Percentiles rank a stretch among this genome's conserved stretches.
phyloP scores from a whole-genome alignment of 2,888 invertebrate genomes.

The Blastobasis adustella region DNA sequence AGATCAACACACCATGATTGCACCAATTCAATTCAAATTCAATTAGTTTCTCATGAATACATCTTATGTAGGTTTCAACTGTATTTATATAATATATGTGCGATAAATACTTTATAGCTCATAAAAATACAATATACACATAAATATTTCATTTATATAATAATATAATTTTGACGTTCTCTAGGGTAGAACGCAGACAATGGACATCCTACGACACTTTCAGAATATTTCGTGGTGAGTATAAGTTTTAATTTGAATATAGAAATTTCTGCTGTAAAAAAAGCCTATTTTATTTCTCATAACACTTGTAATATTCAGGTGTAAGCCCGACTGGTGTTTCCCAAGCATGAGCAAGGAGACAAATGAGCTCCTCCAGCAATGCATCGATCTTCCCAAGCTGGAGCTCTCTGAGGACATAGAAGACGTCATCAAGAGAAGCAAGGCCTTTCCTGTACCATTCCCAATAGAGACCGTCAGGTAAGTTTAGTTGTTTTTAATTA shows the following conservation, averaged over 20 bases:
- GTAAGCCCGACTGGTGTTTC: slow-evolving; percentile 65
- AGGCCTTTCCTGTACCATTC: slow-evolving; percentile 45
- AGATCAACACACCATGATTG: no score
- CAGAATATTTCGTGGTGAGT: slow-evolving; percentile 49
- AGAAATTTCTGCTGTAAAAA: no score
- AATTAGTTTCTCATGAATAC: no score
- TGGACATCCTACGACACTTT: slow-evolving; percentile 47
- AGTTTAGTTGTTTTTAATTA: no score
- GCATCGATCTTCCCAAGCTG: slow-evolving; percentile 31
- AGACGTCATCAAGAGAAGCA: slow-evolving; percentile 42
- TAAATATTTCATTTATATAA: neutral
- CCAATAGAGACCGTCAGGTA: slow-evolving; percentile 51
- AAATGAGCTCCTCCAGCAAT: slow-evolving; percentile 51
- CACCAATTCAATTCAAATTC: no score
- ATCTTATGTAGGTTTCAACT: no score
- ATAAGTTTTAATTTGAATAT: no score
- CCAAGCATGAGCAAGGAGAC: slow-evolving; percentile 63
- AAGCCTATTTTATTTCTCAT: no score
- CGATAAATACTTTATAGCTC: no score
- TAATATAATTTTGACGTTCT: slow-evolving; percentile 14
- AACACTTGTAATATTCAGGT: slow-evolving; percentile 33
- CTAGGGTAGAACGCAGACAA: slow-evolving; percentile 29
- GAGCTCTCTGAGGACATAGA: slow-evolving; percentile 33
- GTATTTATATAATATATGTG: no score
- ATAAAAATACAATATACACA: no score